phyloP scores from a whole-genome alignment of 2,797 vertebrate genomes.

The Enteromius unitaeniatus region DNA sequence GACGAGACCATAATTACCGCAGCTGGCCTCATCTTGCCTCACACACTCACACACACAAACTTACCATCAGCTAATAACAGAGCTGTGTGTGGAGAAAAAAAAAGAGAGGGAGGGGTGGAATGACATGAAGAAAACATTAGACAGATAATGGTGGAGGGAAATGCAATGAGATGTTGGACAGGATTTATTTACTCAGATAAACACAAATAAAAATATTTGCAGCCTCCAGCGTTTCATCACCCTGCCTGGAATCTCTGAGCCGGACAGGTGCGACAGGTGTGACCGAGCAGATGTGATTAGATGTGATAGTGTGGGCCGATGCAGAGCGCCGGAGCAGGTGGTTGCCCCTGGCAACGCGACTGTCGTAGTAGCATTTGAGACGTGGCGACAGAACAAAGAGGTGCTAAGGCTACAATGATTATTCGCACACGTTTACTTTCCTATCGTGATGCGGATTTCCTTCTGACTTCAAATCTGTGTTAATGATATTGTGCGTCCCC shows the following conservation, averaged over 20 bases:
- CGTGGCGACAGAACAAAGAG: conserved; percentile 26
- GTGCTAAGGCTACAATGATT: conserved; percentile 18
- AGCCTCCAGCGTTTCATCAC: conserved; percentile 30
- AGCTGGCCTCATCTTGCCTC: conserved; percentile 27
- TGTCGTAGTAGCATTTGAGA: conserved; percentile 20
- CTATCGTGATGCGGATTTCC: not conserved
- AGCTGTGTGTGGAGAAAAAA: conserved; percentile 71
- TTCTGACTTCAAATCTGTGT: not conserved
- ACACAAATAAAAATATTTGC: conserved; percentile 26
- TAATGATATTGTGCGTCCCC: not conserved
- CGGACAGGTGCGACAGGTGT: conserved; percentile 47
- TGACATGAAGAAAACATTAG: conserved; percentile 27
- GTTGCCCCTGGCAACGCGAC: conserved; percentile 31
- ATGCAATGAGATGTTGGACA: conserved; percentile 33
- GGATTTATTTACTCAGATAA: conserved; percentile 34
- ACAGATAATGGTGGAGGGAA: conserved; percentile 28
- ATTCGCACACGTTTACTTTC: conserved; percentile 5
- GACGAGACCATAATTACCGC: conserved; percentile 11
- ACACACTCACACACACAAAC: conserved; percentile 61
- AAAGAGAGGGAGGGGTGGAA: conserved; percentile 20
- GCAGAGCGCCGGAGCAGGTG: conserved; percentile 1
- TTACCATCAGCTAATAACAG: conserved; percentile 91
- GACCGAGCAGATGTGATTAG: conserved; percentile 40
- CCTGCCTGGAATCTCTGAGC: conserved; percentile 1
- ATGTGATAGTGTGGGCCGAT: conserved; percentile 37